Evolutionary conservation across 1,140 invertebrate species (phyloP), one percentile per base, ranked within the genome.

Genomic region (Nasonia vitripennis): DNA sequence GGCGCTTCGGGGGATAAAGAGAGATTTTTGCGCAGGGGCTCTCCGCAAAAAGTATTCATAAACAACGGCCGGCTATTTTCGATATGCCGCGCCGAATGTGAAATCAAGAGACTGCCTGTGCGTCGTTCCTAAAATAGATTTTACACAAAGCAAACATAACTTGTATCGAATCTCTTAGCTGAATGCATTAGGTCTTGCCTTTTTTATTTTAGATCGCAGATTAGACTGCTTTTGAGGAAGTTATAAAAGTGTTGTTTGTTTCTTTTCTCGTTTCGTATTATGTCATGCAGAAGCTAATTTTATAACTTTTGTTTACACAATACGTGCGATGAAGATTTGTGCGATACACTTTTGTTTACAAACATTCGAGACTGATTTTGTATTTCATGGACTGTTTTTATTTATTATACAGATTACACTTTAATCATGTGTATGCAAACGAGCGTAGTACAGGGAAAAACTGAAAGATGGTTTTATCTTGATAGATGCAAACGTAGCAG

Each of bases 81-180:
- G n/a, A 68, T 83, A 68, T 82, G 41, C 31, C 20, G 37, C n/a
- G 27, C 23, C 48, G 78, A 67, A 62, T 9, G 51, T 5, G 55
- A 84, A 78, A 78, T 23, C 20, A 78, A 71, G 70, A 79, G 77
- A 74, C 41, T 75, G 67, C 51, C 14, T 81, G 37, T 48, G 73
- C 20, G 20, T 67, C 55, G 41, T 31, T 70, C 6, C 48, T 34
- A 79, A 86, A 86, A 83, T 86, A 86, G 85, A 83, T 86, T 86
- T 83, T 86, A 80, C 70, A 83, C 77, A 86, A 86, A 86, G 73
- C 45, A 77, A 78, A 86, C 14, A 31, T 70, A 20, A 34, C 67
- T 67, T 17, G 81, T 85, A 85, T 85, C 20, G 23, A 75, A 27
- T 31, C 14, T 23, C 2, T 23, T 7, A 62, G 55, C 17, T 12